Conservation (phyloP, 2,888 invertebrate genomes). For the Pandemis heparana region DNA sequence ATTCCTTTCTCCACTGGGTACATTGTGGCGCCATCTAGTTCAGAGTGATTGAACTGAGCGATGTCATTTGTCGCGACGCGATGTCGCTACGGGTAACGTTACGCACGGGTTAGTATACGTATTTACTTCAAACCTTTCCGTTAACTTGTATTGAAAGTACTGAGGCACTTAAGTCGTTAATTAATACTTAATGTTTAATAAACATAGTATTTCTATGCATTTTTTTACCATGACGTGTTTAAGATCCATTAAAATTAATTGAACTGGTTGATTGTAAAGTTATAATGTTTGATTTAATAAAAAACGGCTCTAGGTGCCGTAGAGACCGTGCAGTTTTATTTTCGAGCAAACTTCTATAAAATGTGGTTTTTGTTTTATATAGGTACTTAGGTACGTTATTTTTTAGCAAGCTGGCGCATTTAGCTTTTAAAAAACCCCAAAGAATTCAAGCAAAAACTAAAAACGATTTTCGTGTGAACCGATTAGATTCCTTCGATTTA, state of each 20-base stretch:
- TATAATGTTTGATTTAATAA: too few relatives aligned
- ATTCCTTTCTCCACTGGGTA: slow-evolving; percentile 33
- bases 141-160: too few relatives aligned
- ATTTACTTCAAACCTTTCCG: too few relatives aligned
- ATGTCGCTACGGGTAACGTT: slow-evolving; percentile 74
- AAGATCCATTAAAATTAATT: too few relatives aligned
- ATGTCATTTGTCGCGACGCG: slow-evolving; percentile 77
- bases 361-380: background rate
- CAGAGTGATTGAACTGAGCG: slow-evolving; percentile 57
- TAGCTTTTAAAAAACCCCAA: background rate
- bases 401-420: background rate
- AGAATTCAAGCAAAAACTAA: background rate
- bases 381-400: too few relatives aligned
- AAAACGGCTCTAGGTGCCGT: too few relatives aligned
- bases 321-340: too few relatives aligned
- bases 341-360: background rate
- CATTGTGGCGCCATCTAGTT: slow-evolving; percentile 72
- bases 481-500: slow-evolving; percentile 39
- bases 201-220: too few relatives aligned
- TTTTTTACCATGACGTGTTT: too few relatives aligned
- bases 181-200: too few relatives aligned
- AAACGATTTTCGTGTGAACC: slow-evolving; percentile 39
- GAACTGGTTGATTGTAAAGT: too few relatives aligned
- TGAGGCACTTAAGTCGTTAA: too few relatives aligned
- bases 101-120: background rate